A percentile compares a stretch with the other conserved stretches of the same genome.
Evolutionary conservation across 2,797 vertebrate species (phyloP).

Genomic region (Malacoctenus gilli): DNA sequence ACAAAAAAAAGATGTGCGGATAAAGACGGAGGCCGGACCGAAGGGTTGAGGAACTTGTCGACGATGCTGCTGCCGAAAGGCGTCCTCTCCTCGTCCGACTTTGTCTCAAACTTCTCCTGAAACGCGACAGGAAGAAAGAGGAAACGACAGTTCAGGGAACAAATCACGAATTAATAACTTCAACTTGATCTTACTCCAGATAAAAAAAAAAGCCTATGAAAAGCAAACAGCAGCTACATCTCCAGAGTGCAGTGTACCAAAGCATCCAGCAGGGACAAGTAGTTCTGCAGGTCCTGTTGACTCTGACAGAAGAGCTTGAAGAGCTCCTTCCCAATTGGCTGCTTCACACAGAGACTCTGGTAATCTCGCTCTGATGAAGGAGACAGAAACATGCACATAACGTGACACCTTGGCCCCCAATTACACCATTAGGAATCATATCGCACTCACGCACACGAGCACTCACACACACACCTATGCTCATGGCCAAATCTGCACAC

Average conservation of each 20-base stretch:
- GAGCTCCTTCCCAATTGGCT: conserved; percentile 85
- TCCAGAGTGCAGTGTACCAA: too few species aligned
- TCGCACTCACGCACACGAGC: neutral
- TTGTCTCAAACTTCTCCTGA: conserved; percentile 82
- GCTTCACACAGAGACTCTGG: conserved; percentile 82
- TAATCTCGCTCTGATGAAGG: conserved; percentile 81
- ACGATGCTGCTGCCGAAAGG: conserved; percentile 77
- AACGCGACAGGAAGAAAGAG: too few species aligned
- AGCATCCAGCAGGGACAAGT: conserved; percentile 77
- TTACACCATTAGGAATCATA: too few species aligned
- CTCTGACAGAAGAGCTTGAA: conserved; percentile 85
- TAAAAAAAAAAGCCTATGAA: too few species aligned
- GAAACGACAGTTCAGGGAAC: too few species aligned
- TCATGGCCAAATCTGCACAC: conserved; percentile 85
- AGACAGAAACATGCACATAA: neutral
- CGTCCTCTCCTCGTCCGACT: conserved; percentile 76
- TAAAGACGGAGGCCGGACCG: conserved; percentile 64
- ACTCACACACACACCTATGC: conserved; percentile 65
- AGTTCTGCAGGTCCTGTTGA: conserved; percentile 73
- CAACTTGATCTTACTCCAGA: too few species aligned
- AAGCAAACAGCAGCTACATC: too few species aligned
- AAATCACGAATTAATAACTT: too few species aligned
- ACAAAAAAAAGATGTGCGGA: too few species aligned
- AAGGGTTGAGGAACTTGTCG: conserved; percentile 69
- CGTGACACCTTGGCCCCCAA: too few species aligned